Evolutionary conservation across 2,797 vertebrate genomes (phyloP), one percentile per base, ranked within the genome.

Genomic region (Peromyscus eremicus): DNA sequence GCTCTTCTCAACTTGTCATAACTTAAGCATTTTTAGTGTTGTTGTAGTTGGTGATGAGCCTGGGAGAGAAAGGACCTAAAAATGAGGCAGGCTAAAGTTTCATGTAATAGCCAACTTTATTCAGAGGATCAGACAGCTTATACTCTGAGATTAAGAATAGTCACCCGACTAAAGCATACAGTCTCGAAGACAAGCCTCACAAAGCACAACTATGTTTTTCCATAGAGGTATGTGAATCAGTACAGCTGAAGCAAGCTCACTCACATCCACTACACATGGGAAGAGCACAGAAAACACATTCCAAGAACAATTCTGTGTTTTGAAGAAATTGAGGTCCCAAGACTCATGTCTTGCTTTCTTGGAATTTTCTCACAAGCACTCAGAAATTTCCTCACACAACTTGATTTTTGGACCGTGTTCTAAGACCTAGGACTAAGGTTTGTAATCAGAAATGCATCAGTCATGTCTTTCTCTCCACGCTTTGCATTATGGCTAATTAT

Each of bases 401-500:
- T 7, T 43, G 29, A 12, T 46, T 84, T 9, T 34, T 66, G 17
- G 17, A 46, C 17, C 11, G 21, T 46, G 27, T 66, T 66, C 5
- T 17, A 64, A 21, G 16, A 46, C 29, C 6, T 1, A 83, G 12
- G 3, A 71, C 6, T 86, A 32, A 83, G 70, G 11, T 40, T 80
- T 55, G 73, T 57, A 95, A 94, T 83, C 12, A 66, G 34, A 2
- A 64, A 76, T 85, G 60, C 62, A 87, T 94, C 97, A 90, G 90
- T 94, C 92, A 89, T 73, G 55, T 86, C 80, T 95, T 93, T 96
- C 55, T 32, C 0, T 94, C 46, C 37, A 55, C 0, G 76, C 86
- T 89, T 98, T 98, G 89, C 95, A 97, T 92, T 98, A 97, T 96
- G 77, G 85, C 34, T 97, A 98, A 98, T 97, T 97, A 96, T 94